phyloP scores from a whole-genome alignment of 1,140 invertebrate species.

The Paraescarpia echinospica region DNA sequence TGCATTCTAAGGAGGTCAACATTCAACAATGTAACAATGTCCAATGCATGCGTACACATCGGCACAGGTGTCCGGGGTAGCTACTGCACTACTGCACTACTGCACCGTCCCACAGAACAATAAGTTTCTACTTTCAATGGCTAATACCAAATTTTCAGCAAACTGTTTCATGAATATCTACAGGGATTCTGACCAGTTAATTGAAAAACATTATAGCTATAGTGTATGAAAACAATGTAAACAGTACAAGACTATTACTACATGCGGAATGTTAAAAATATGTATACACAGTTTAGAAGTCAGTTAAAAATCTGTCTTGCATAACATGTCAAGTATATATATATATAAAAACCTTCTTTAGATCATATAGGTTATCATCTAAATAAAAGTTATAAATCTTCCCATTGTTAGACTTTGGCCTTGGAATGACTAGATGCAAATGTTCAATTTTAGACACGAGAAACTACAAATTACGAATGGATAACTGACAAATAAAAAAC shows the following conservation, averaged over 20 bases:
- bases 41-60: not conserved
- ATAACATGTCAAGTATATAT: no score
- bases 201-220: not conserved
- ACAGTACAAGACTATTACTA: not conserved
- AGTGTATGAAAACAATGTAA: not conserved
- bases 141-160: not conserved
- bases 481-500: not conserved
- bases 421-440: not conserved
- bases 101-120: not conserved
- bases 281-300: not conserved
- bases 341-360: not conserved
- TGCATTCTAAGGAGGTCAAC: not conserved
- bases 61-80: no score
- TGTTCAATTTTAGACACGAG: not conserved
- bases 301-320: not conserved
- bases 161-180: not conserved
- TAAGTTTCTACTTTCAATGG: not conserved
- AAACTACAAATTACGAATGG: not conserved
- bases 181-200: not conserved
- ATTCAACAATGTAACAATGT: not conserved
- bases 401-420: not conserved
- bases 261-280: not conserved
- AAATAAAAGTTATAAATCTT: not conserved
- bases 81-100: not conserved
- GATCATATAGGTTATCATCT: not conserved